phyloP scores from a whole-genome alignment of 2,113 vertebrate species.

The Emydura subglobosa region DNA sequence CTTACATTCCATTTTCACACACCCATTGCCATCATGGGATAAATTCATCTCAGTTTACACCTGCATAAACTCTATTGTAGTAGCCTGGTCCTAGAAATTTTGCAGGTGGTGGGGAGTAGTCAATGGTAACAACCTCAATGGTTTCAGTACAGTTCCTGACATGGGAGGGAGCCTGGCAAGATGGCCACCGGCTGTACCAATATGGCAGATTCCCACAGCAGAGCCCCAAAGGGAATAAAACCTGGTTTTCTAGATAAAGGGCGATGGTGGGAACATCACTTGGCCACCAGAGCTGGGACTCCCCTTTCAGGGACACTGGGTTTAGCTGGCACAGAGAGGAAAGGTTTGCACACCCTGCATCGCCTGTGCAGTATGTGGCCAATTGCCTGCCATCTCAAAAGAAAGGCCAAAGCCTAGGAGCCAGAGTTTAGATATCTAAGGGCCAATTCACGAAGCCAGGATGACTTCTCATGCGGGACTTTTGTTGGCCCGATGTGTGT shows the following conservation, averaged over 20 bases:
- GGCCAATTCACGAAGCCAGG: not conserved
- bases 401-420: not conserved
- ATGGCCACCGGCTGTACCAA: not conserved
- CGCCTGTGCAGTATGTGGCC: not conserved
- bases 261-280: not conserved
- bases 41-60: not conserved
- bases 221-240: not conserved
- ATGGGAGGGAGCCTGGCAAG: not conserved
- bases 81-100: not conserved
- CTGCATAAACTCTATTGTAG: not conserved
- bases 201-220: not conserved
- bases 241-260: not conserved
- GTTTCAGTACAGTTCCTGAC: accelerated
- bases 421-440: not conserved
- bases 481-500: not conserved
- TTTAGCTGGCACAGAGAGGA: not conserved
- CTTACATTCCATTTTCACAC: accelerated
- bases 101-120: not conserved
- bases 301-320: not conserved
- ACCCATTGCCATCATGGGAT: not conserved
- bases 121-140: not conserved
- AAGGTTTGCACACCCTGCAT: not conserved
- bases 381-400: not conserved
- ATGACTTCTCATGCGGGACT: not conserved
- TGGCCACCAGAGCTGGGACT: not conserved